A percentile compares a stretch with the other conserved stretches of the same genome.
These are phyloP conservation scores for Medauroidea extradentata DNA, from an alignment of 1,140 invertebrate species.

Conservation along the genomic window DNA sequence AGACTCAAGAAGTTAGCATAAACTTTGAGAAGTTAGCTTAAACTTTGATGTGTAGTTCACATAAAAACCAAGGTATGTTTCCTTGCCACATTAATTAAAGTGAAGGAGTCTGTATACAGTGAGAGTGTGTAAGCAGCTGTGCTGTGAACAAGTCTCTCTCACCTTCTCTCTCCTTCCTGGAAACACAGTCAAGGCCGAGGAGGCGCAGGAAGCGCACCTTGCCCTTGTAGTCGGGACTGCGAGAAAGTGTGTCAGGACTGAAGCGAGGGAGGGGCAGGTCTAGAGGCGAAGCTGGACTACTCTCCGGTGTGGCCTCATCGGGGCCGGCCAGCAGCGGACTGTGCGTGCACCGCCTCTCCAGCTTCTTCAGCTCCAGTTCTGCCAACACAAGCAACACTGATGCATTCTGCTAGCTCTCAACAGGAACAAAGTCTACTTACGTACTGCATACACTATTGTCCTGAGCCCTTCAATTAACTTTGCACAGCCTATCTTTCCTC, in stretches of 20 bases:
- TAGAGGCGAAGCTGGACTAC: slow-evolving; percentile 33
- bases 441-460: too few species aligned
- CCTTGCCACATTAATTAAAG: too few species aligned
- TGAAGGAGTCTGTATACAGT: too few species aligned
- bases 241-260: slow-evolving; percentile 42
- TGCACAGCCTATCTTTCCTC: too few species aligned
- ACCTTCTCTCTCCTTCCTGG: slow-evolving; percentile 21
- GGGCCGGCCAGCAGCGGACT: slow-evolving; percentile 15
- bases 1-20: too few species aligned
- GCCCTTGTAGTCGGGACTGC: slow-evolving; percentile 23
- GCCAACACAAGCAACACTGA: neutral
- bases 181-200: slow-evolving; percentile 10
- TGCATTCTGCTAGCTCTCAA: too few species aligned
- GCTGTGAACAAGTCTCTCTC: neutral
- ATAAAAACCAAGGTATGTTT: too few species aligned
- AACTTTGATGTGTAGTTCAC: neutral
- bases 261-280: slow-evolving; percentile 42
- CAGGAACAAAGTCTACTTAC: too few species aligned
- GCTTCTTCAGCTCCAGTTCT: slow-evolving; percentile 28
- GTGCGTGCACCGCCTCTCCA: slow-evolving; percentile 16
- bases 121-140: neutral
- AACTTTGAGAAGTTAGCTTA: too few species aligned
- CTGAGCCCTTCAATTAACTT: too few species aligned
- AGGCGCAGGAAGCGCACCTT: slow-evolving; percentile 21
- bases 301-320: slow-evolving; percentile 31